Evolutionary conservation across 2,797 vertebrate genomes (phyloP).

Genomic region (Petrocephalus schoutedeni): DNA sequence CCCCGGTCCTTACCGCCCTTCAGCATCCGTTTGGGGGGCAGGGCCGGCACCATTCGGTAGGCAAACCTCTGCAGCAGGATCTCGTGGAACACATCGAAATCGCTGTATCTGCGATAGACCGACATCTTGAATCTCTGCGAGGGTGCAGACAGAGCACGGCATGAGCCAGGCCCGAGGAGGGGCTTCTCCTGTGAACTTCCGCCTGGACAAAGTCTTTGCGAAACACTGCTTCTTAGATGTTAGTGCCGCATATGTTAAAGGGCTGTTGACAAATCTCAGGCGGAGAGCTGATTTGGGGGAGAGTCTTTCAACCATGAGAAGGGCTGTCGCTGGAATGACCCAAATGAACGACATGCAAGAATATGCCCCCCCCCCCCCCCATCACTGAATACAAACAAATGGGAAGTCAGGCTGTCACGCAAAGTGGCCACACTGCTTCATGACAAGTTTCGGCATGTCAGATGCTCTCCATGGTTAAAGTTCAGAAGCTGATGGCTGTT

Average conservation of each 20-base stretch:
- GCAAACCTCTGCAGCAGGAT: slow-evolving; percentile 86
- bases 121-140: slow-evolving; percentile 79
- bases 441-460: neutral
- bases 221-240: neutral
- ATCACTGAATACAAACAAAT: neutral
- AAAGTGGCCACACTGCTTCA: neutral
- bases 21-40: slow-evolving; percentile 90
- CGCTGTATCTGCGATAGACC: slow-evolving; percentile 85
- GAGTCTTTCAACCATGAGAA: neutral
- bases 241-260: neutral
- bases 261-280: no score
- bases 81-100: slow-evolving; percentile 95
- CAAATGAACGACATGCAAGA: neutral
- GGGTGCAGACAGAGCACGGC: neutral
- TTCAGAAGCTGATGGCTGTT: neutral
- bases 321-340: neutral
- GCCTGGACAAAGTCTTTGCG: neutral
- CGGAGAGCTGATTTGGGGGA: neutral
- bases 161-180: neutral
- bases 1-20: slow-evolving; percentile 74
- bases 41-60: slow-evolving; percentile 84
- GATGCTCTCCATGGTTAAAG: neutral
- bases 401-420: neutral
- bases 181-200: neutral
- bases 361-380: neutral